Percentiles rank a stretch among this genome's conserved stretches.
Evolutionary conservation across 2,888 invertebrate genomes (phyloP).

Genomic region (Prosapia bicincta): DNA sequence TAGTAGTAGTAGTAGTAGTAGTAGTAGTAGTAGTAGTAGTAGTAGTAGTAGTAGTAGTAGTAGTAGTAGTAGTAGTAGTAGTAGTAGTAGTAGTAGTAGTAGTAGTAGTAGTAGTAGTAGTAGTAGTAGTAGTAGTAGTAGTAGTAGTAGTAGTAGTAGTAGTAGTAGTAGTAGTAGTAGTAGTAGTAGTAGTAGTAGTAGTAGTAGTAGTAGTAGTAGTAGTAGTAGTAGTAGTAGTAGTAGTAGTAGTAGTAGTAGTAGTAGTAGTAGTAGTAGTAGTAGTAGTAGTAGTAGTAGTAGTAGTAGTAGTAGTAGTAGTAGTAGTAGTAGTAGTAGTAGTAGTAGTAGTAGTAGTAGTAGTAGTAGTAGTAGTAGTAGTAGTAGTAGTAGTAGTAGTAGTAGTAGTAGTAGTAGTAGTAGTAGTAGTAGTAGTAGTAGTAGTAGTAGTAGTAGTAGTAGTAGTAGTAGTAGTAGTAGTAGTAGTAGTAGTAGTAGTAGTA

Average conservation of each 20-base stretch:
- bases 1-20: conserved; percentile 12
- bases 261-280: background rate
- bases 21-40: conserved; percentile 17
- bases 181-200: background rate
- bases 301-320: background rate
- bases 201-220: background rate
- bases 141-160: conserved; percentile 19
- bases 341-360: conserved; percentile 4
- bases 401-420: background rate
- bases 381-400: conserved; percentile 4
- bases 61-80: conserved; percentile 12
- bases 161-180: background rate
- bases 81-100: conserved; percentile 9
- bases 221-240: background rate
- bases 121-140: conserved; percentile 7
- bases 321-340: background rate
- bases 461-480: conserved; percentile 5
- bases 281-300: background rate
- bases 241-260: background rate
- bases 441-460: conserved; percentile 5
- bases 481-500: conserved; percentile 10
- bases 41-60: conserved; percentile 17
- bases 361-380: conserved; percentile 2
- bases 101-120: conserved; percentile 14
- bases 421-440: conserved; percentile 5